Conservation (phyloP, 2,888 invertebrate species). For the Drosophila heteroneura region DNA sequence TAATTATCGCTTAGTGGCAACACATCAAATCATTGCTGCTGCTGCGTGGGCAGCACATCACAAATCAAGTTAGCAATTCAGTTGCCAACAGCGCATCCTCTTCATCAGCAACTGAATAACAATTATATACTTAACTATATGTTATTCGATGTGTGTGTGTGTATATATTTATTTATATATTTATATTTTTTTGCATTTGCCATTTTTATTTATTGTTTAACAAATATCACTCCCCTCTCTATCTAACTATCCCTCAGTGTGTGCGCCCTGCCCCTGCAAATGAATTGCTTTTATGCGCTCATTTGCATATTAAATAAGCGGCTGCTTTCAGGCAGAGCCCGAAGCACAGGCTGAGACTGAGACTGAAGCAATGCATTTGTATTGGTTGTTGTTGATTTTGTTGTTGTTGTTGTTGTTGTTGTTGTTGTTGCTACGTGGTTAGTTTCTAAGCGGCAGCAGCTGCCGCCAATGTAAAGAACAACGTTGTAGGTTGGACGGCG, state of each 20-base stretch:
- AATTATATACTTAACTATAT: slow-evolving; percentile 52
- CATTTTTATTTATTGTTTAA: slow-evolving; percentile 70
- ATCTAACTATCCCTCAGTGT: neutral
- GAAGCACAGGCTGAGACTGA: slow-evolving; percentile 31
- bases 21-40: slow-evolving; percentile 49
- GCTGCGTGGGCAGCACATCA: slow-evolving; percentile 37
- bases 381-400: slow-evolving; percentile 46
- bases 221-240: slow-evolving; percentile 51
- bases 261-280: slow-evolving; percentile 66
- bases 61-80: slow-evolving; percentile 35
- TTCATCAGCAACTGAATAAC: slow-evolving; percentile 63
- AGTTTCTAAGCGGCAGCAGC: slow-evolving; percentile 69
- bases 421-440: slow-evolving; percentile 48
- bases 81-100: slow-evolving; percentile 71
- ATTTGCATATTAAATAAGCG: slow-evolving; percentile 80
- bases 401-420: slow-evolving; percentile 32
- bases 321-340: slow-evolving; percentile 32
- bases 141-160: neutral
- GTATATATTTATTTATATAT: slow-evolving; percentile 3
- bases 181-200: slow-evolving; percentile 38
- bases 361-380: slow-evolving; percentile 56
- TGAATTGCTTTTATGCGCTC: slow-evolving; percentile 78
- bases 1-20: slow-evolving; percentile 67
- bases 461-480: slow-evolving; percentile 66
- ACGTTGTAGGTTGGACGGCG: slow-evolving; percentile 67